These are phyloP conservation scores for Esox lucius DNA, from an alignment of 2,797 vertebrate species.

Conservation along the genomic window DNA sequence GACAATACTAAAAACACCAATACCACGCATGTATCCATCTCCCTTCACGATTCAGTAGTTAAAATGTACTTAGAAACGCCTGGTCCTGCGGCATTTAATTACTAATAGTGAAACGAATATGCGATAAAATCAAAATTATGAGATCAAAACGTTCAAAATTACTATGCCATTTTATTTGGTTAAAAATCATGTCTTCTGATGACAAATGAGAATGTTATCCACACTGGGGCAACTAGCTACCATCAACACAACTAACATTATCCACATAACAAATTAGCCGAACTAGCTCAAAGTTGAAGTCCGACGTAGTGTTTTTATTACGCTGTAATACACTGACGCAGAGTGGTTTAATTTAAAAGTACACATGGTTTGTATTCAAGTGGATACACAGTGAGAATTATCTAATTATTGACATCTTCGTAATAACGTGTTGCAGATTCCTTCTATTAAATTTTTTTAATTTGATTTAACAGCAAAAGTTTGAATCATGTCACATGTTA, in stretches of 20 bases:
- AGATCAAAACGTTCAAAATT: slow-evolving; percentile 6
- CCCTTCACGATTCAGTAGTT: not conserved
- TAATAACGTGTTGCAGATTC: slow-evolving; percentile 35
- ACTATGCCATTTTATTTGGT: slow-evolving; percentile 42
- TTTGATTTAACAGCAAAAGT: slow-evolving; percentile 23
- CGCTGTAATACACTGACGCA: not conserved
- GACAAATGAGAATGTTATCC: slow-evolving; percentile 45
- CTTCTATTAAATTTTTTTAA: not conserved
- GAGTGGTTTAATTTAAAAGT: not conserved
- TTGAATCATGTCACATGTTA: slow-evolving; percentile 49
- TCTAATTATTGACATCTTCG: slow-evolving; percentile 17
- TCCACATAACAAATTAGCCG: not conserved
- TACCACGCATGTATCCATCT: not conserved
- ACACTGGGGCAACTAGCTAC: slow-evolving; percentile 28
- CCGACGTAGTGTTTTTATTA: not conserved
- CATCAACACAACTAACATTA: slow-evolving; percentile 7
- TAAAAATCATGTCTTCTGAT: slow-evolving; percentile 44
- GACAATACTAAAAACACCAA: not conserved
- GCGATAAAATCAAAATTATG: not conserved
- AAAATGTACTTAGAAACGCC: not conserved
- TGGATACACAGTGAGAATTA: slow-evolving; percentile 48
- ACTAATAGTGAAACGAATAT: not conserved
- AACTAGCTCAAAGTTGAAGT: not conserved
- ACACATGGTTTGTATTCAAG: slow-evolving; percentile 34
- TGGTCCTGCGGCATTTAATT: not conserved